Percentiles rank a stretch among this genome's conserved stretches.
These are phyloP conservation scores for Agrochola macilenta DNA, from an alignment of 2,888 invertebrate genomes.

Conservation along the genomic window DNA sequence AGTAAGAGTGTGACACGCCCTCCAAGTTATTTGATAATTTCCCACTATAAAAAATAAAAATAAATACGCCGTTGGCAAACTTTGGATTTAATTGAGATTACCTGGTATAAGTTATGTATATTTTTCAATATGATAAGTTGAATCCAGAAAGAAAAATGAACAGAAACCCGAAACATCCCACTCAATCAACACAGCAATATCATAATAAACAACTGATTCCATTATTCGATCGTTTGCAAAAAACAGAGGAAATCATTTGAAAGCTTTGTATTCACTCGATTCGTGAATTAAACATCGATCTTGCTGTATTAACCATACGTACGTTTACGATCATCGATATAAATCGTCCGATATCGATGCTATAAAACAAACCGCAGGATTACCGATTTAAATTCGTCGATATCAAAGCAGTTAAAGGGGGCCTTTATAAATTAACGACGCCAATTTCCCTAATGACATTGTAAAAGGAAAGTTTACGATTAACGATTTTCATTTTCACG, in stretches of 20 bases:
- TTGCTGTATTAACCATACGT: conserved; percentile 76
- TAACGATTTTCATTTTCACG: conserved; percentile 79
- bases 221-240: conserved; percentile 9
- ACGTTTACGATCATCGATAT: conserved; percentile 76
- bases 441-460: conserved; percentile 90
- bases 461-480: conserved; percentile 89
- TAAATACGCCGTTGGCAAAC: no score
- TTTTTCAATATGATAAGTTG: background rate
- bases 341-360: conserved; percentile 84
- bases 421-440: conserved; percentile 88
- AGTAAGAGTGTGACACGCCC: no score
- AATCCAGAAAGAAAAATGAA: background rate
- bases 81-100: background rate
- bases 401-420: conserved; percentile 85
- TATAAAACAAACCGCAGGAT: conserved; percentile 89
- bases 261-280: conserved; percentile 63
- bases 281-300: conserved; percentile 77
- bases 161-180: background rate
- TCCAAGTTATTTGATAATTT: no score
- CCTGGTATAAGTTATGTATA: background rate
- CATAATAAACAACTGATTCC: conserved; percentile 7
- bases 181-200: conserved; percentile 3
- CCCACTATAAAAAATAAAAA: no score
- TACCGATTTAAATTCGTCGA: conserved; percentile 88
- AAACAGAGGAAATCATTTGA: conserved; percentile 30